Base-by-base conservation (phyloP, 2,888 invertebrate species). In the Siphonodentalium dalli region DNA sequence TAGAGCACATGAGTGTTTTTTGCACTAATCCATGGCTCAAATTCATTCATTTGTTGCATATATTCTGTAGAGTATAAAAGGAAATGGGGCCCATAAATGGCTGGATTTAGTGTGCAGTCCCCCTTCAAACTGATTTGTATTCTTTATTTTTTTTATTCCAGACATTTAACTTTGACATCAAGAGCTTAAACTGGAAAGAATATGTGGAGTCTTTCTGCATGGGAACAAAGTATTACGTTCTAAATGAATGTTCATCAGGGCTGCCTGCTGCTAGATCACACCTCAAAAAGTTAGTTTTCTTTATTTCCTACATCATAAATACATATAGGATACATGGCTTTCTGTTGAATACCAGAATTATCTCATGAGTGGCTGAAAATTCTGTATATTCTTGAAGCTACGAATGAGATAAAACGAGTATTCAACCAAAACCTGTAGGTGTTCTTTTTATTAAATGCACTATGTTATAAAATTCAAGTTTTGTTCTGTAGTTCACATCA, bases 261-360 rank as follows among this genome's bases (percentile, higher is more conserved):
- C 53, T 82, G 21, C 79, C 78, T 7, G 78, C 78, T n/a, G 82
- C 82, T 7, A 61, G 78, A 45, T 77, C 79, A n/a, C 79, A 80
- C 58, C 66, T 81, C 39, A 75, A 71, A 52, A 80, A 74, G 80
- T 80, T 64, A 65, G 78, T 66, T 3, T 33, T 43, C n/a, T n/a
- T 11, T 9, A 21, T 15, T 33, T 33, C 2, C n/a, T 3, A n/a
- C n/a, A 33, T 5, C 4, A 15, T 33, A 33, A 33, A 33, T n/a
- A n/a, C 7, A 33, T 3, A 3, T 33, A 33, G 5, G 3, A 5
- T 6, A 0, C 15, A n/a, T 1, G 15, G 15, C 33, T 15, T n/a
- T 15, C 15, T 5, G 20, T 7, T 18, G 20, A 13, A 7, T 1
- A 13, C 13, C 6, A 38, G 9, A n/a, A n/a, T n/a, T n/a, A n/a